Evolutionary conservation across 1,140 invertebrate genomes (phyloP).

Genomic region (Glossosoma conforme): DNA sequence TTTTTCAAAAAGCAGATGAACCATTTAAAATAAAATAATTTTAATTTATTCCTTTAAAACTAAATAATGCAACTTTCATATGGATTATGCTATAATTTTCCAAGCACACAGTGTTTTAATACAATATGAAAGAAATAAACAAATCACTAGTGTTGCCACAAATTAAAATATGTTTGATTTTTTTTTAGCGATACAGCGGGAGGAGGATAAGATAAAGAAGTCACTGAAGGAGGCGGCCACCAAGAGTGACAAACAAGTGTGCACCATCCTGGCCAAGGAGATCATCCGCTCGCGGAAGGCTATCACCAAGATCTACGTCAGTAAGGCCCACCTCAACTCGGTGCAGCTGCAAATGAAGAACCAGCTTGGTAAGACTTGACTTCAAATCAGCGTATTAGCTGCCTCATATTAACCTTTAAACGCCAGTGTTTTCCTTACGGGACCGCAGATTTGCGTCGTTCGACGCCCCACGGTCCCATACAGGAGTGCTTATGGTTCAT

Average conservation of each 20-base stretch:
- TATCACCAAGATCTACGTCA: slow-evolving; percentile 86
- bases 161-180: not conserved
- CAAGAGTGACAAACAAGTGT: slow-evolving; percentile 93
- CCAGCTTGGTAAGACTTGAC: slow-evolving; percentile 77
- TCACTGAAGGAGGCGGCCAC: slow-evolving; percentile 95
- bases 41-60: no score
- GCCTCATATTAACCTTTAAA: no score
- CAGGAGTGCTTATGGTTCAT: no score
- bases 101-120: no score
- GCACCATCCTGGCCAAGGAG: slow-evolving; percentile 92
- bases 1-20: no score
- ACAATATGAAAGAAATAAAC: not conserved
- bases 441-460: no score
- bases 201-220: slow-evolving; percentile 95
- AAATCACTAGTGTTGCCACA: not conserved
- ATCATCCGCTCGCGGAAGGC: slow-evolving; percentile 87
- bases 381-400: no score
- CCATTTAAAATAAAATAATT: no score
- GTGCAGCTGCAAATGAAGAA: slow-evolving; percentile 97
- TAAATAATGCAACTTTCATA: no score
- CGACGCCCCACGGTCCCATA: no score
- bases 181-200: slow-evolving; percentile 79
- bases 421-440: no score
- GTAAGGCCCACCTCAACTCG: slow-evolving; percentile 97
- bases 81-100: no score